phyloP scores from a whole-genome alignment of 1,140 invertebrate species.

The Coptotermes formosanus region DNA sequence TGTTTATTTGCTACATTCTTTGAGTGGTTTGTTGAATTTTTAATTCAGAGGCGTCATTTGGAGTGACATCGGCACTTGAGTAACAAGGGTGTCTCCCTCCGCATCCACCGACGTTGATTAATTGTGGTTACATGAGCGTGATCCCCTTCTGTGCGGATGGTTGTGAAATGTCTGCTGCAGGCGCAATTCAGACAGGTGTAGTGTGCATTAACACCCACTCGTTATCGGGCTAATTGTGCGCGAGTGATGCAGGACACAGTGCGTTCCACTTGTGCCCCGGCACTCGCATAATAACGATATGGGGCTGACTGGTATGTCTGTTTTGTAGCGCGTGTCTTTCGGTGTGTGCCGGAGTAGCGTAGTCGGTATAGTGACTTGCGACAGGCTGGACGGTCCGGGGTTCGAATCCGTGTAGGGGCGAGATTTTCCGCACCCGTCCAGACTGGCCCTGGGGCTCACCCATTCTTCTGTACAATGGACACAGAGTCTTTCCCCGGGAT shows the following conservation, averaged over 20 bases:
- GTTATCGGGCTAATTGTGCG: neutral
- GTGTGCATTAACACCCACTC: neutral
- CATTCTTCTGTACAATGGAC: too few species aligned
- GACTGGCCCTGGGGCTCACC: too few species aligned
- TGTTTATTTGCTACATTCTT: neutral
- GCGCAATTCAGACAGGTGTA: neutral
- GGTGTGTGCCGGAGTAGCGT: too few species aligned
- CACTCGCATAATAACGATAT: too few species aligned
- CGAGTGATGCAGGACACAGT: neutral
- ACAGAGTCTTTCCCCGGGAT: too few species aligned
- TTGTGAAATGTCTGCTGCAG: neutral
- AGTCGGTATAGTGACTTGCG: too few species aligned
- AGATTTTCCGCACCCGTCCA: too few species aligned
- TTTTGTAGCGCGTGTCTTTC: too few species aligned
- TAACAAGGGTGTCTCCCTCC: neutral
- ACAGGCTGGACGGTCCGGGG: too few species aligned
- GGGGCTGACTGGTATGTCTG: too few species aligned
- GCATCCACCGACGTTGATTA: neutral
- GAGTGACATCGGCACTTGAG: neutral
- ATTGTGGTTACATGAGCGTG: neutral
- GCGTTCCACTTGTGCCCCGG: too few species aligned
- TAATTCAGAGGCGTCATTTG: neutral
- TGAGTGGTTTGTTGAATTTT: neutral
- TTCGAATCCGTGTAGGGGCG: too few species aligned
- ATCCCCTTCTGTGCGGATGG: neutral